These are phyloP conservation scores for Pollenia griseotomentosa DNA, from an alignment of 2,888 invertebrate genomes.

Conservation along the genomic window DNA sequence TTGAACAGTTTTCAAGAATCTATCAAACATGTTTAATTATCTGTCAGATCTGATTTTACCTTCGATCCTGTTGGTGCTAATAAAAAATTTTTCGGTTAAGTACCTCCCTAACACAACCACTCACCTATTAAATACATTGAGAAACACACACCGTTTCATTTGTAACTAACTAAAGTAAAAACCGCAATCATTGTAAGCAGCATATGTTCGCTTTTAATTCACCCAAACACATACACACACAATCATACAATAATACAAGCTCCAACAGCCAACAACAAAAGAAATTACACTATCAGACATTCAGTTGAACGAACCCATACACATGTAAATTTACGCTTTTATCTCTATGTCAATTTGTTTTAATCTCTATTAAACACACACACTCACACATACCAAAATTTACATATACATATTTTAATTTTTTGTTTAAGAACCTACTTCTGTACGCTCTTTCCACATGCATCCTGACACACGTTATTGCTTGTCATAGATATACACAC, in stretches of 20 bases:
- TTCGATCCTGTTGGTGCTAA: no score
- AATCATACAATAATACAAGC: constrained; percentile 4
- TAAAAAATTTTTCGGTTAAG: background rate
- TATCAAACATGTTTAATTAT: no score
- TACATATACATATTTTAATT: background rate
- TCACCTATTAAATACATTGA: background rate
- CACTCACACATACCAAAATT: constrained; percentile 6
- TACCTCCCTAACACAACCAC: background rate
- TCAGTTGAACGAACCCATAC: constrained; percentile 65
- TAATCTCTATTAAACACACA: background rate
- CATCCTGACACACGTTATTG: constrained; percentile 34
- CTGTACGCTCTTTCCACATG: background rate
- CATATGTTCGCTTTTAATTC: constrained; percentile 44
- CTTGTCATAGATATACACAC: constrained; percentile 34
- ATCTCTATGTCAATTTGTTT: constrained; percentile 50
- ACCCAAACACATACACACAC: constrained; percentile 1
- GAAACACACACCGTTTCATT: background rate
- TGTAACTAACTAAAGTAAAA: constrained; percentile 28
- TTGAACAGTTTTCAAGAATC: no score
- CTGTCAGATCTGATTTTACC: no score
- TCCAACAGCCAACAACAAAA: background rate
- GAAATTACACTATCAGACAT: constrained; percentile 64
- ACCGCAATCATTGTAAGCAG: constrained; percentile 52
- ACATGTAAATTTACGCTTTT: constrained; percentile 66
- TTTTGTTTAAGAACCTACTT: background rate